These are phyloP conservation scores for Thera obeliscata DNA, from an alignment of 2,888 invertebrate species.

Conservation along the genomic window DNA sequence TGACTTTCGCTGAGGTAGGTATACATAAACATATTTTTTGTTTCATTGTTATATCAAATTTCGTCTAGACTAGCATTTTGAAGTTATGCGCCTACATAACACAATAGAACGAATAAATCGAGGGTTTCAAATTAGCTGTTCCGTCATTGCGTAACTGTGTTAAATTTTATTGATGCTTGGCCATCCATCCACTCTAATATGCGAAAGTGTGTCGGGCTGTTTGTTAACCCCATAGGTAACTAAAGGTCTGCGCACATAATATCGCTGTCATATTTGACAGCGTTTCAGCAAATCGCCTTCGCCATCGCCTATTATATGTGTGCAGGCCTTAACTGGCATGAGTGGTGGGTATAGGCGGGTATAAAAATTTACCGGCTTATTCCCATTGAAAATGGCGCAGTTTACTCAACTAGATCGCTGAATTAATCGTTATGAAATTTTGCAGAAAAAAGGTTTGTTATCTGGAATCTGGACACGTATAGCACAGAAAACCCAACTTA, in stretches of 20 bases:
- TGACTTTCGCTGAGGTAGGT: conserved; percentile 22
- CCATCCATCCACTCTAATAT: no score
- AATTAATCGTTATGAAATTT: background rate
- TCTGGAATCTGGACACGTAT: background rate
- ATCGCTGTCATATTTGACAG: no score
- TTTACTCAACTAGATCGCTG: background rate
- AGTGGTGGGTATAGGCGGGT: no score
- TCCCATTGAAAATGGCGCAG: no score
- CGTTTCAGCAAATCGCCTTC: no score
- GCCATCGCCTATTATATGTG: no score
- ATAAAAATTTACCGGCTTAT: no score
- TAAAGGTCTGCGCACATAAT: no score
- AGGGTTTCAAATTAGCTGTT: conserved; percentile 17
- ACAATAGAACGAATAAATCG: conserved; percentile 13
- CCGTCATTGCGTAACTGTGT: background rate
- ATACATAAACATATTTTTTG: conserved; percentile 12
- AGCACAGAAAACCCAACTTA: background rate
- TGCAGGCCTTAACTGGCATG: no score
- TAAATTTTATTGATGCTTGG: background rate
- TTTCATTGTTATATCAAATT: conserved; percentile 32
- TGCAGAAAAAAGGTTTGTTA: background rate
- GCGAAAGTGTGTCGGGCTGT: no score
- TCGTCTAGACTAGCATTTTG: conserved; percentile 27
- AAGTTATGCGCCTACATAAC: conserved; percentile 13
- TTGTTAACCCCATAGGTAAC: no score